These are phyloP conservation scores for Geopemphigus sp. DNA, from an alignment of 1,140 invertebrate genomes.

Conservation along the genomic window DNA sequence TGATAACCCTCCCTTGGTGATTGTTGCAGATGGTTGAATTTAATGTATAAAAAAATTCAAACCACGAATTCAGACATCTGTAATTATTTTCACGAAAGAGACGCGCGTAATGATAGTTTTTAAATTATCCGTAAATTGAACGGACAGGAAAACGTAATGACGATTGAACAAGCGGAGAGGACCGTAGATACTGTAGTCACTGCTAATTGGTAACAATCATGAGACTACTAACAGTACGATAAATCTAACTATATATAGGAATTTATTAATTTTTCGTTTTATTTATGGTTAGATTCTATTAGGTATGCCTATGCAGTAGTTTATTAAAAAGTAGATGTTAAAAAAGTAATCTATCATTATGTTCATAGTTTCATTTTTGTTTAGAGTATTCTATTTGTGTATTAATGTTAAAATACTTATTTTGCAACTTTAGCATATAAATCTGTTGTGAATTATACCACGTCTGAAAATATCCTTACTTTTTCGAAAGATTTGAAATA, in stretches of 20 bases:
- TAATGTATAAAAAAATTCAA: background rate
- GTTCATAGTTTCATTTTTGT: no score
- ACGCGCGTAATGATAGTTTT: slow-evolving; percentile 16
- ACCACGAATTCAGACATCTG: slow-evolving; percentile 1
- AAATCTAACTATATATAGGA: no score
- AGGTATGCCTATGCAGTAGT: no score
- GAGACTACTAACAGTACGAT: background rate
- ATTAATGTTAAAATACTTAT: no score
- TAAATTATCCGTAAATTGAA: background rate
- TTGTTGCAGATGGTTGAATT: background rate
- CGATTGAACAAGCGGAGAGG: background rate
- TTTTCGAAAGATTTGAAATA: background rate
- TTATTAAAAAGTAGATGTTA: no score
- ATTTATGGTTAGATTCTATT: no score
- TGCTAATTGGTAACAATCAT: background rate
- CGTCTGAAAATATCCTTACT: no score
- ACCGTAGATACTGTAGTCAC: background rate
- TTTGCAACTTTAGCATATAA: no score
- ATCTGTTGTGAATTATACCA: no score
- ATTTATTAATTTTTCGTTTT: no score
- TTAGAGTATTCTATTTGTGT: no score
- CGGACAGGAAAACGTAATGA: background rate
- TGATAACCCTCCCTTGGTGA: background rate
- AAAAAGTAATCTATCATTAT: no score
- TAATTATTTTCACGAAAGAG: slow-evolving; percentile 15